Evolutionary conservation across 2,888 invertebrate species (phyloP), one percentile per base, ranked within the genome.

Genomic region (Liopterus haemorrhoidalis): DNA sequence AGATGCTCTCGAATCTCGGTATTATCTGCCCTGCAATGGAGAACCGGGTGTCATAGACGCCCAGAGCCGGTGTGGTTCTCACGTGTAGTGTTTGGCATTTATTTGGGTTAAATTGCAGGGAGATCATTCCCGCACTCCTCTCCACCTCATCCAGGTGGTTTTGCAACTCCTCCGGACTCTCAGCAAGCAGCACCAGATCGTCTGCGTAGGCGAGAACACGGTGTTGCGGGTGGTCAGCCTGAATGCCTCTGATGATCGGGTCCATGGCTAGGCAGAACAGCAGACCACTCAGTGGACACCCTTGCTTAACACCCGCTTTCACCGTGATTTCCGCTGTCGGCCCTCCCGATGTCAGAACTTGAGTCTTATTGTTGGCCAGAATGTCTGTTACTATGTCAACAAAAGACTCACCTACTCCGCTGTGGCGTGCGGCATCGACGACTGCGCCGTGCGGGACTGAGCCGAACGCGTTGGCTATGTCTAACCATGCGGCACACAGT

Each of bases 151-250:
- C 11, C 5, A 28, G 30, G 5, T 6, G 5, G 5, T 6, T 12
- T 11, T 28, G 9, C 2, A 64, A 57, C 2, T 62, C 54, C 22
- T 28, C 6, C 11, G 30, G 11, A 5, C 9, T 8, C 5, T 11
- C 9, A n/a, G 6, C 5, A 9, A 28, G 11, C 6, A 28, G 8
- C 6, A 11, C 30, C 5, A 28, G 6, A 12, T 28, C 30, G 11
- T 28, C 30, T 5, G 30, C 30, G 5, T 28, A 28, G 30, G 30
- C 30, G 5, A 28, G 30, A 5, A 28, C 30, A 5, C 11, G 8
- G 8, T 28, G 30, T 9, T 9, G 30, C 11, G 6, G 9, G 30
- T 28, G 30, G n/a, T n/a, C n/a, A n/a, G n/a, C n/a, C n/a, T n/a
- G n/a, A n/a, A n/a, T n/a, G n/a, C n/a, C n/a, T n/a, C n/a, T n/a